Conservation (phyloP, 2,888 invertebrate species). For the Amblyjoppa fuscipennis region DNA sequence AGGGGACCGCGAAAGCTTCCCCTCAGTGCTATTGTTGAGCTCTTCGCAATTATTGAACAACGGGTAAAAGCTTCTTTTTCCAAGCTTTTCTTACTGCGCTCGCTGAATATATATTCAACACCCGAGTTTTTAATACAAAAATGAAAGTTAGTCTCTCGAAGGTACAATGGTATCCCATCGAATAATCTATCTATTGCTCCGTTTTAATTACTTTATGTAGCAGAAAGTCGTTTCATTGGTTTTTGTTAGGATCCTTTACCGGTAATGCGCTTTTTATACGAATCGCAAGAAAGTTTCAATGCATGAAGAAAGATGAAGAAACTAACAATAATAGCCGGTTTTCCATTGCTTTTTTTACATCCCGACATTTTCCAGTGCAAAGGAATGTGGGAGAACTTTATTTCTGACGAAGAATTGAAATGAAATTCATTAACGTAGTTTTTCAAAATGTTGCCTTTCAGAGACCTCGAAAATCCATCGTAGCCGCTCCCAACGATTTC, state of each 20-base stretch:
- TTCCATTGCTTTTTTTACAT: not conserved
- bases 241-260: not conserved
- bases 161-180: not conserved
- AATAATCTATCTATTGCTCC: not conserved
- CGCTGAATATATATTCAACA: not conserved
- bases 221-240: not conserved
- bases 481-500: too few species aligned
- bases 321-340: too few species aligned
- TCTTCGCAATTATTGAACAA: not conserved
- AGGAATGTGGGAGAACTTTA: not conserved
- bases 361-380: not conserved
- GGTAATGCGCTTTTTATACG: too few species aligned
- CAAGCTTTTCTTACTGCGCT: not conserved
- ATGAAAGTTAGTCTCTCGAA: not conserved
- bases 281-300: too few species aligned
- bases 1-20: not conserved
- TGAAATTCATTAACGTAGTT: not conserved
- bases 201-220: not conserved
- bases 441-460: not conserved
- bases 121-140: not conserved
- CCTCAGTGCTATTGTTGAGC: not conserved
- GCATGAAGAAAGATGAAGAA: too few species aligned
- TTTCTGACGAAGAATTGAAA: not conserved
- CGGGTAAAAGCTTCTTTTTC: conserved; percentile 1
- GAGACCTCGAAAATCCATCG: not conserved